These are phyloP conservation scores for Siniperca obscura DNA, from an alignment of 2,797 vertebrate species.

Conservation along the genomic window DNA sequence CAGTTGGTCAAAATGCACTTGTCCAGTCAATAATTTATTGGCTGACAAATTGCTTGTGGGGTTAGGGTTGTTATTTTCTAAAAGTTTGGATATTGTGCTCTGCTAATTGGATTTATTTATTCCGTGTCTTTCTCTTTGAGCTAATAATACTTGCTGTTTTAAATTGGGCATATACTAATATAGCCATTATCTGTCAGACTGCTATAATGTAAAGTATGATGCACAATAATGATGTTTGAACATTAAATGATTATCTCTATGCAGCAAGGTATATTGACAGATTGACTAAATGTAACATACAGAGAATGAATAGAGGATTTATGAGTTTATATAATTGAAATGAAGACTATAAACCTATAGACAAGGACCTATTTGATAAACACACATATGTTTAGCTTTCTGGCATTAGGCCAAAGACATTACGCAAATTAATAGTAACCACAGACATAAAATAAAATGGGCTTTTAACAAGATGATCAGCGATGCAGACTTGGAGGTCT, in stretches of 20 bases:
- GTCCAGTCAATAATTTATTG: not conserved
- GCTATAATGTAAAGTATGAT: not conserved
- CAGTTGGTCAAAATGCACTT: not conserved
- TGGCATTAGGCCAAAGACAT: conserved; percentile 32
- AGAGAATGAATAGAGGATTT: not conserved
- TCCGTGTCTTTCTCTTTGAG: not conserved
- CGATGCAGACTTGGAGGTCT: not conserved
- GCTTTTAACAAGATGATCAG: conserved; percentile 44
- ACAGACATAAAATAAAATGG: conserved; percentile 22
- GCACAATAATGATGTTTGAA: not conserved
- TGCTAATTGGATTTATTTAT: not conserved
- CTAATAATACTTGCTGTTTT: not conserved
- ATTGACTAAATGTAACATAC: not conserved
- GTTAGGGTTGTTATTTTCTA: not conserved
- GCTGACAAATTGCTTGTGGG: conserved; percentile 8
- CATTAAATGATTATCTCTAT: not conserved
- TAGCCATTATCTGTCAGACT: not conserved
- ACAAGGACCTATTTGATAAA: conserved; percentile 17
- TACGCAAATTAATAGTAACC: conserved; percentile 29
- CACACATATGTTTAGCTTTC: conserved; percentile 21
- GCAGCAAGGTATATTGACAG: not conserved
- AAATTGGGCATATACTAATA: not conserved
- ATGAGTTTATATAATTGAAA: conserved; percentile 1
- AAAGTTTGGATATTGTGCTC: not conserved
- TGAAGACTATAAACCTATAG: conserved; percentile 4